Evolutionary conservation across 2,888 invertebrate genomes (phyloP), one percentile per base, ranked within the genome.

Genomic region (Beris chalybata): DNA sequence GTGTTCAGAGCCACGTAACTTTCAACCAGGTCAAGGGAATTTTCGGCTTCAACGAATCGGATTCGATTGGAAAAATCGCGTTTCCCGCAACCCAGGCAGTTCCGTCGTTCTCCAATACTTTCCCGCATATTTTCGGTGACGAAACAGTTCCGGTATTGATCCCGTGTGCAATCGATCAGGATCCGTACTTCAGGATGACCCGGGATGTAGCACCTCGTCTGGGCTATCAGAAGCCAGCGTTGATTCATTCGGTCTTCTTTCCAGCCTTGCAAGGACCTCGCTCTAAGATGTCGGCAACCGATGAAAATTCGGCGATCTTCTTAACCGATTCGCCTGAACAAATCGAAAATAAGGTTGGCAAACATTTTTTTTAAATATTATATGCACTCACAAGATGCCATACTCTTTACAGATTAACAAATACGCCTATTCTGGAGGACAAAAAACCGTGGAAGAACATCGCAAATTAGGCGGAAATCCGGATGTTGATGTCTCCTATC

Each of bases 81-180:
- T 99, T 99, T 81, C 99, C 99, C 0, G 91, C 96, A 0, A 90
- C 95, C 44, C 97, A 99, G 82, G 98, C 98, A 0, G 94, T 97
- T 0, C 98, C 99, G 0, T 91, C 94, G 1, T 86, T 98, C 72
- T 92, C 93, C 0, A 89, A 90, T 2, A 89, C 92, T 9, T 95
- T 96, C 79, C 97, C 97, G 0, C 88, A 90, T 69, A 93, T 97
- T 75, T 98, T 98, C 79, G 89, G 87, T 1, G 83, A 86, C 58
- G 87, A 88, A 75, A 89, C 90, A 74, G 87, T 79, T 4, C 74
- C 76, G 53, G 78, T 78, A n/a, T 84, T 96, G 4, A 96, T 99
- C 70, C 99, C 99, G 0, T 99, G 99, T 82, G 99, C 97, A 7
- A 99, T 99, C 72, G 99, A 99, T 84, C 99, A 99, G 85, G 99